Base-by-base conservation (phyloP, 2,888 invertebrate genomes). In the Sipha maydis region DNA sequence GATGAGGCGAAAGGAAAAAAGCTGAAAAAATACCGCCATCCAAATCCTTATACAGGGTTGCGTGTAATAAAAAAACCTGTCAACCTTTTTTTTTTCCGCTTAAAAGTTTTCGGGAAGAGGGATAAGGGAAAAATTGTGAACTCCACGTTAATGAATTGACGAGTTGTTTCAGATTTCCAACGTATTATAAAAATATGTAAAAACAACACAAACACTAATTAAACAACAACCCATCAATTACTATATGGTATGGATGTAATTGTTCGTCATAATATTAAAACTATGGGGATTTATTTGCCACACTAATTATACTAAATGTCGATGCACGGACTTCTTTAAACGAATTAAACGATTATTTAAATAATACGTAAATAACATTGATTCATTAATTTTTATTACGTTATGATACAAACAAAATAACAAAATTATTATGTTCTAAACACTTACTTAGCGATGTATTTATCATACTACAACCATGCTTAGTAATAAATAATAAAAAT, bases 1-100 rank as follows among this genome's bases (percentile, higher is more conserved):
- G 85, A 54, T 25, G 78, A 69, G 69, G 48, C 48, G 11, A 67
- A 69, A 48, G 48, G 48, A 14, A 69, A 85, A 67, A 84, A 34
- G 11, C 28, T 0, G n/a, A 79, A 21, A 61, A 79, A 79, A 79
- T 67, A 83, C 77, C n/a, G 7, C 14, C 48, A 48, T 17, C 85
- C 77, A 69, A 85, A 85, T 85, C 77, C 69, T 77, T 85, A 85
- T 69, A n/a, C 25, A n/a, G 71, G 85, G 77, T 78, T 28, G 48
- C 34, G 69, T 79, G 71, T 31, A 79, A 79, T 38, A 69, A 85
- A 85, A 85, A 85, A 69, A 54, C 48, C 78, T 79, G 85, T 78
- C 85, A 56, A 85, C 85, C 78, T 85, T 85, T 78, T 79, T 79
- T 71, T 69, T 17, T 48, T 28, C 48, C 5, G 31, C 31, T 71